These are phyloP conservation scores for Melanotaenia duboulayi DNA, from an alignment of 2,113 vertebrate species.

Conservation along the genomic window DNA sequence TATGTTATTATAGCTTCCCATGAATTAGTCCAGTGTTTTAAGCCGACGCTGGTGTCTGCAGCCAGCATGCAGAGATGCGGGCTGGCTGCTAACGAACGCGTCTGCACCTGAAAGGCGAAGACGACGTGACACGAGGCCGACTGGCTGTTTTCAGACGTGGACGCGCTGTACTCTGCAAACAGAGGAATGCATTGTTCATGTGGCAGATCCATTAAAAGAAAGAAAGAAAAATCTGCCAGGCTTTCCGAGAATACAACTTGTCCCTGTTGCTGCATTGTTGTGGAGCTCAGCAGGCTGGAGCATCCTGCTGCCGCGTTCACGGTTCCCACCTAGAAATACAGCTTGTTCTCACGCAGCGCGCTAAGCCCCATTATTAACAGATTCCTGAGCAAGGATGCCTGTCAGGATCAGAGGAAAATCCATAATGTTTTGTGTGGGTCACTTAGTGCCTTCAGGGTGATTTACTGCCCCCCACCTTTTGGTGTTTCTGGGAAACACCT, in stretches of 20 bases:
- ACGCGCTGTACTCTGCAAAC: not conserved
- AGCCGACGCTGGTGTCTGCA: conserved; percentile 35
- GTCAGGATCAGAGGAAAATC: conserved; percentile 36
- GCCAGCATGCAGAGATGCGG: conserved; percentile 46
- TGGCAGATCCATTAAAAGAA: conserved; percentile 13
- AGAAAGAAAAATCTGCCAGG: no score
- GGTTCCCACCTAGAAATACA: conserved; percentile 28
- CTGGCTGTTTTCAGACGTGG: not conserved
- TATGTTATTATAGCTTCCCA: conserved; percentile 22
- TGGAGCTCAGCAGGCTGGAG: conserved; percentile 14
- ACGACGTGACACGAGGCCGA: conserved; percentile 3
- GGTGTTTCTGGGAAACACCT: conserved; percentile 62
- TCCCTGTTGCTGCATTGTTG: conserved; percentile 61
- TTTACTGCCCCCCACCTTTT: conserved; percentile 42
- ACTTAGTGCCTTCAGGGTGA: conserved; percentile 44
- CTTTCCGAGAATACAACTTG: conserved; percentile 48
- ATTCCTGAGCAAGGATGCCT: conserved; percentile 66
- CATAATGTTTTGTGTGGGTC: conserved; percentile 35
- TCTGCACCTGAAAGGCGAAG: not conserved
- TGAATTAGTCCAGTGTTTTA: conserved; percentile 20
- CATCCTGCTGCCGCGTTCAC: conserved; percentile 13
- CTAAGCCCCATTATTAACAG: conserved; percentile 67
- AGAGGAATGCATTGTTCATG: not conserved
- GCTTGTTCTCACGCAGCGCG: conserved; percentile 46
- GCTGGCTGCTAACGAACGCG: conserved; percentile 9